A percentile compares a stretch with the other conserved stretches of the same genome.
Evolutionary conservation across 1,140 invertebrate genomes (phyloP).

Genomic region (Ips typographus): DNA sequence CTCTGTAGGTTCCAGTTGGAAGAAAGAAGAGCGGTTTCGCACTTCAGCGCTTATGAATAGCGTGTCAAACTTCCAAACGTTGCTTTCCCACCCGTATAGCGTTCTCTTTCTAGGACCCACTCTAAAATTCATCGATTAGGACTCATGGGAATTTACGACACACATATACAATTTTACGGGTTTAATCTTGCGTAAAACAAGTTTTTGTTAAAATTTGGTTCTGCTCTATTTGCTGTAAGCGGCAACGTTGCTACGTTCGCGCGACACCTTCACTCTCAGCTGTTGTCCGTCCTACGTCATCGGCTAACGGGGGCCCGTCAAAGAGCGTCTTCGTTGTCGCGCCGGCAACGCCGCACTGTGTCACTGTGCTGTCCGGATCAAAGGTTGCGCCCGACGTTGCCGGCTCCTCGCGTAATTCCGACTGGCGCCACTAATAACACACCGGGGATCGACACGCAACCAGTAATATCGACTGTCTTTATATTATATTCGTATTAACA

Average conservation of each 20-base stretch:
- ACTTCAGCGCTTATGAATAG: no score
- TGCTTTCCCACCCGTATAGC: neutral
- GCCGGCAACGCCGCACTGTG: conserved; percentile 14
- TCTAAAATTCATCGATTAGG: no score
- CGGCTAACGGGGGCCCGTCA: neutral
- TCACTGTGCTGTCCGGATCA: conserved; percentile 10
- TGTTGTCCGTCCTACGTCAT: conserved; percentile 6
- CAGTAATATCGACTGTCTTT: no score
- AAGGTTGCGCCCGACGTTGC: conserved; percentile 8
- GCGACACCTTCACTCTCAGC: conserved; percentile 8
- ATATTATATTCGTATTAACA: no score
- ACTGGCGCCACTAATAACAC: no score
- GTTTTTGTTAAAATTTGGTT: no score
- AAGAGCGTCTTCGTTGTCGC: neutral
- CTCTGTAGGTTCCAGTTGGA: no score
- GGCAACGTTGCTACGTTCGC: conserved; percentile 10
- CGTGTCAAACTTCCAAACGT: neutral
- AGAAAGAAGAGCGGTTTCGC: no score
- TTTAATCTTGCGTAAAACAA: no score
- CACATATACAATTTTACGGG: no score
- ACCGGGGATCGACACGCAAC: no score
- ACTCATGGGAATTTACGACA: no score
- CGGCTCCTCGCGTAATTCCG: neutral
- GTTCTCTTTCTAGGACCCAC: neutral
- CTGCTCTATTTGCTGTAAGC: neutral